Conservation (phyloP, 2,888 invertebrate genomes). For the Tipula unca region DNA sequence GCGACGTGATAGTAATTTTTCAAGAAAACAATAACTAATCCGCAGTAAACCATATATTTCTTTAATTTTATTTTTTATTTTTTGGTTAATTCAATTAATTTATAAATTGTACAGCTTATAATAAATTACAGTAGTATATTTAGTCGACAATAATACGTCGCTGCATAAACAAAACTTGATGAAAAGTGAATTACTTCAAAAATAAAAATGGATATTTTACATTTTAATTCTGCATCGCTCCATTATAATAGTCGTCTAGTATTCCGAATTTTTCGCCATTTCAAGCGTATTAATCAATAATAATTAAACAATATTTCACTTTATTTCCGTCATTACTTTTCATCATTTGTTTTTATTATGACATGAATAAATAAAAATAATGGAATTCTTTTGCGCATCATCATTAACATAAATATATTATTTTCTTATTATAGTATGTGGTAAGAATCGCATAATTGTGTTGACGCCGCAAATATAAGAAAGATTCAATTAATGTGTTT, state of each 20-base stretch:
- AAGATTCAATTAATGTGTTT: not conserved
- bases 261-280: not conserved
- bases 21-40: not conserved
- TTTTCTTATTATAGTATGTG: not conserved
- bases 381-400: not conserved
- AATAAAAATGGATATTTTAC: not conserved
- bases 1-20: not conserved
- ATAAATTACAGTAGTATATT: not conserved
- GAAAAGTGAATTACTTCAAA: not conserved
- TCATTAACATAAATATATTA: slow-evolving; percentile 14
- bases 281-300: not conserved
- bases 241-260: not conserved
- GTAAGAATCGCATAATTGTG: not conserved
- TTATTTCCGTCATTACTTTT: not conserved
- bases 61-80: not conserved
- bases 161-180: not conserved
- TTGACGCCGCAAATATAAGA: not conserved
- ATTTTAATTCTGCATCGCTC: not conserved
- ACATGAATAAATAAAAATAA: not conserved
- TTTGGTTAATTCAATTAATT: not conserved
- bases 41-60: not conserved
- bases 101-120: not conserved
- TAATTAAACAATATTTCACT: not conserved
- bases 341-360: not conserved
- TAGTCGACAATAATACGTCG: not conserved